phyloP scores from a whole-genome alignment of 1,140 invertebrate genomes.

The Bombus confusus region DNA sequence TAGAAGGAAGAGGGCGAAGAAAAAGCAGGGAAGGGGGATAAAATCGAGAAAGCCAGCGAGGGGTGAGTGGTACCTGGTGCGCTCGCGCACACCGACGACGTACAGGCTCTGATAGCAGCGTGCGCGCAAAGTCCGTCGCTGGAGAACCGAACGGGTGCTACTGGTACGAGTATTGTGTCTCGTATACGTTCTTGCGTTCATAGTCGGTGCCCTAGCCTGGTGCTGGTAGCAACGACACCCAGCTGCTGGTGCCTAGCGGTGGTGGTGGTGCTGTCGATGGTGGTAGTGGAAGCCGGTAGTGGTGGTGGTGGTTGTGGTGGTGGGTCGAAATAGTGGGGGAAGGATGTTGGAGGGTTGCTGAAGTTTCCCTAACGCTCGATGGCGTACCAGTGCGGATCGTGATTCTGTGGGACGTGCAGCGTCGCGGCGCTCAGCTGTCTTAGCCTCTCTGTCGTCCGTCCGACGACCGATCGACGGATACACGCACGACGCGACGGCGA shows the following conservation, averaged over 20 bases:
- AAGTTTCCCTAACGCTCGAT: constrained; percentile 81
- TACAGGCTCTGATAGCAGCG: constrained; percentile 47
- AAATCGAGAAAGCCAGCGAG: constrained; percentile 44
- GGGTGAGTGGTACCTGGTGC: constrained; percentile 58
- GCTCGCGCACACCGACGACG: constrained; percentile 61
- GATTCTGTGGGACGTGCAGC: constrained; percentile 79
- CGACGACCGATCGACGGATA: constrained; percentile 27
- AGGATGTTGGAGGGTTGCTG: constrained; percentile 66
- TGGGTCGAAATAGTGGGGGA: constrained; percentile 49
- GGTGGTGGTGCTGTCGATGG: constrained; percentile 30
- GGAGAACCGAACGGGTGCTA: constrained; percentile 54
- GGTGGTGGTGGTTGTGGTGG: constrained; percentile 26
- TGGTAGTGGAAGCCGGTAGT: constrained; percentile 30
- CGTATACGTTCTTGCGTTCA: neutral
- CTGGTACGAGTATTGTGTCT: constrained; percentile 43
- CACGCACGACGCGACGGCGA: constrained; percentile 4
- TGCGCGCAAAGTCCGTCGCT: constrained; percentile 65
- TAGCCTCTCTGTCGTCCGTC: constrained; percentile 14
- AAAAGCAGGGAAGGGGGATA: constrained; percentile 23
- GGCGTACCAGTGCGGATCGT: constrained; percentile 81
- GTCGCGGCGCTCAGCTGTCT: constrained; percentile 64
- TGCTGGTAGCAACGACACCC: constrained; percentile 38
- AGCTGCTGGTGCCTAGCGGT: constrained; percentile 20
- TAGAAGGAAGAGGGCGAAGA: constrained; percentile 19
- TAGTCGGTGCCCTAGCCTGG: constrained; percentile 10